Conservation (phyloP, 2,888 invertebrate species). For the Thecocarcelia acutangulata region DNA sequence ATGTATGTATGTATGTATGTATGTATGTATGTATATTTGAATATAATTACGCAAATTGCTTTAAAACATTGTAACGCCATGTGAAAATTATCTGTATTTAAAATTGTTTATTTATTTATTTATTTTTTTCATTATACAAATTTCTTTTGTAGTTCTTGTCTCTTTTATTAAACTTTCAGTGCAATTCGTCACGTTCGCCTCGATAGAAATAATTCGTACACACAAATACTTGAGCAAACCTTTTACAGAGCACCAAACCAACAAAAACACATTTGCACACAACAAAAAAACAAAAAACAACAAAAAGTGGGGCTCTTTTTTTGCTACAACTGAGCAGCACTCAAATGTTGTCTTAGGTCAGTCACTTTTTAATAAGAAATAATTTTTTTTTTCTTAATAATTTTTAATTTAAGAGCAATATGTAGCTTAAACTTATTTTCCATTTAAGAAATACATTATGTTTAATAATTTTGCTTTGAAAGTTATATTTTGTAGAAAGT, state of each 20-base stretch:
- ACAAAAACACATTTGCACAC: not conserved
- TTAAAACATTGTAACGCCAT: constrained; percentile 36
- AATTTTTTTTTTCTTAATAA: not conserved
- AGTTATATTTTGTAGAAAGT: no score
- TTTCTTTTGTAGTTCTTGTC: constrained; percentile 31
- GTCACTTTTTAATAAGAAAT: constrained; percentile 33
- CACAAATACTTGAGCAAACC: constrained; percentile 9
- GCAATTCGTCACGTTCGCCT: constrained; percentile 61
- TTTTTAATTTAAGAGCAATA: no score
- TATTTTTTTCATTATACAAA: not conserved
- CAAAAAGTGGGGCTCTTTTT: constrained; percentile 44
- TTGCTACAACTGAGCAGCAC: constrained; percentile 7
- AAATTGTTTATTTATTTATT: constrained; percentile 5
- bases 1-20: no score
- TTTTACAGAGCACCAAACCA: not conserved
- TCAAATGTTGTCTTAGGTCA: constrained; percentile 53
- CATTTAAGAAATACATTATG: no score
- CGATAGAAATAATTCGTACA: constrained; percentile 34
- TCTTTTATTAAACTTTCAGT: constrained; percentile 33
- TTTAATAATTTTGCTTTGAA: no score
- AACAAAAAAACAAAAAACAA: not conserved
- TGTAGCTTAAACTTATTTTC: no score
- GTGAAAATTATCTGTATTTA: constrained; percentile 58
- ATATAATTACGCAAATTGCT: constrained; percentile 42
- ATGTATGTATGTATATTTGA: constrained; percentile 19